Conservation (phyloP, 2,888 invertebrate genomes). For the Malachius bipustulatus region DNA sequence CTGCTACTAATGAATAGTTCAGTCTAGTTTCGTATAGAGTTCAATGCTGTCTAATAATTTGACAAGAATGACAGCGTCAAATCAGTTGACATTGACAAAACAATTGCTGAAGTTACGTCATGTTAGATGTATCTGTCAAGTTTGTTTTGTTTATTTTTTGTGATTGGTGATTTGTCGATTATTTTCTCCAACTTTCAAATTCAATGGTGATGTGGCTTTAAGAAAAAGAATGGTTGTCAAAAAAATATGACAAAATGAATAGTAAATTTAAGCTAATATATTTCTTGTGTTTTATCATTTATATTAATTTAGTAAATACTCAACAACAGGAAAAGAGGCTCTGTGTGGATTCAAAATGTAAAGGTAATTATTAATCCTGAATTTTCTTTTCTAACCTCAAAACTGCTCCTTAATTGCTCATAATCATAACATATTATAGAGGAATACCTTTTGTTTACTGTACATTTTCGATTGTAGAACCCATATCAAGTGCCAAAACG, state of each 20-base stretch:
- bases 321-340: constrained; percentile 53
- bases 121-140: too few species aligned
- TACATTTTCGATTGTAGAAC: constrained; percentile 36
- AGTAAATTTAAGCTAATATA: constrained; percentile 32
- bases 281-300: constrained; percentile 32
- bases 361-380: constrained; percentile 43
- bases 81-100: too few species aligned
- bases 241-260: constrained; percentile 35
- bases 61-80: too few species aligned
- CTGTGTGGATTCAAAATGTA: constrained; percentile 60
- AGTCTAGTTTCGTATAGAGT: too few species aligned
- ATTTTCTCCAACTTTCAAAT: too few species aligned
- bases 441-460: constrained; percentile 16
- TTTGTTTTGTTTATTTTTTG: too few species aligned
- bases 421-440: too few species aligned
- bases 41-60: too few species aligned
- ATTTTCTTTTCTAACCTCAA: constrained; percentile 24
- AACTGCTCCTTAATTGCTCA: background rate
- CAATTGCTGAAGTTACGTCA: too few species aligned
- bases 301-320: constrained; percentile 28
- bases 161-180: too few species aligned
- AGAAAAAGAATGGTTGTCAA: constrained; percentile 27
- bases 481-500: constrained; percentile 51
- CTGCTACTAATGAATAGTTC: too few species aligned
- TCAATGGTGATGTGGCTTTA: constrained; percentile 30